phyloP scores from a whole-genome alignment of 2,888 invertebrate species.

The Zygaena filipendulae region DNA sequence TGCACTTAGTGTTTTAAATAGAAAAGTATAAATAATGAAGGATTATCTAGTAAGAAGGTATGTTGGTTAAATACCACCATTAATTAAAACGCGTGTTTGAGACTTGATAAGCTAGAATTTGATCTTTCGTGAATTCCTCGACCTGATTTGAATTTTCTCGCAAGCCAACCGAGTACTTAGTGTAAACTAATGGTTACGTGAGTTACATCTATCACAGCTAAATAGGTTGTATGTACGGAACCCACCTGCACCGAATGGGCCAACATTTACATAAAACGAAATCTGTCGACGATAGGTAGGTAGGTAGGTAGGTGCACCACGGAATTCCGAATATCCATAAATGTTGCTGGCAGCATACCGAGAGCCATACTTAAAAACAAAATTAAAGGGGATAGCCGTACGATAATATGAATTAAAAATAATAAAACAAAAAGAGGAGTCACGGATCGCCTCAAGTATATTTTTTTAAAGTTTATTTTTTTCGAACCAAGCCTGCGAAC shows the following conservation, averaged over 20 bases:
- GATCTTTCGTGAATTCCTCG: too few relatives aligned
- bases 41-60: too few relatives aligned
- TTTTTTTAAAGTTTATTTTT: slow-evolving; percentile 55
- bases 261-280: slow-evolving; percentile 59
- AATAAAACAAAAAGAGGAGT: slow-evolving; percentile 66
- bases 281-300: slow-evolving; percentile 48
- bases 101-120: too few relatives aligned
- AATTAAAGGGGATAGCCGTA: slow-evolving; percentile 68
- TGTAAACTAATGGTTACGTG: too few relatives aligned
- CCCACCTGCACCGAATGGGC: slow-evolving; percentile 31
- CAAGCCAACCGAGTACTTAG: too few relatives aligned
- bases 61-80: too few relatives aligned
- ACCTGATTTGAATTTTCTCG: too few relatives aligned
- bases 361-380: slow-evolving; percentile 67
- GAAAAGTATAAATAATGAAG: too few relatives aligned
- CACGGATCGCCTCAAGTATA: slow-evolving; percentile 65
- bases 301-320: slow-evolving; percentile 33
- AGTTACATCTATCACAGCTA: slow-evolving; percentile 58
- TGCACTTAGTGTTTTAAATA: too few relatives aligned
- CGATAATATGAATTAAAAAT: slow-evolving; percentile 70
- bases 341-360: slow-evolving; percentile 65
- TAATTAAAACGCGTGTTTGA: too few relatives aligned
- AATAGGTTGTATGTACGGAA: too few relatives aligned
- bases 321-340: slow-evolving; percentile 66
- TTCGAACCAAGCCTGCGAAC: slow-evolving; percentile 59